Conservation (phyloP, 1,140 invertebrate species). For the Homarus americanus region DNA sequence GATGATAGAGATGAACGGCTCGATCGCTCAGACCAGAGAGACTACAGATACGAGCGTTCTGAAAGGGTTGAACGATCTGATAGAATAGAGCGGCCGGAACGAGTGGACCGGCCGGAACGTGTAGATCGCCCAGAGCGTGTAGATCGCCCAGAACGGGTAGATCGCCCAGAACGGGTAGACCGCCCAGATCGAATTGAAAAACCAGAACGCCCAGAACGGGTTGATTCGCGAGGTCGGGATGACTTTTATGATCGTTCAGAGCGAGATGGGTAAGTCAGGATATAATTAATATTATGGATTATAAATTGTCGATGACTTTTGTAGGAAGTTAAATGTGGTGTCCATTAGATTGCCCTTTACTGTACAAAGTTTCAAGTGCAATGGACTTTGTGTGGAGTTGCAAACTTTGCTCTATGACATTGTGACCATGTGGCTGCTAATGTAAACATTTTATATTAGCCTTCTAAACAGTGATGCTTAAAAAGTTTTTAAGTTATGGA, state of each 20-base stretch:
- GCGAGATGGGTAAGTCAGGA: slow-evolving; percentile 63
- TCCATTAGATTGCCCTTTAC: no score
- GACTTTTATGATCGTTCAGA: slow-evolving; percentile 61
- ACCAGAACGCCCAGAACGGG: slow-evolving; percentile 43
- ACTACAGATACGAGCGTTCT: slow-evolving; percentile 4
- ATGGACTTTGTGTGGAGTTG: no score
- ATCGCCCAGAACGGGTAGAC: slow-evolving; percentile 26
- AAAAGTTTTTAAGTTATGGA: no score
- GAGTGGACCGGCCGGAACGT: not conserved
- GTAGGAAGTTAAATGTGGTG: no score
- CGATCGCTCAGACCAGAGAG: slow-evolving; percentile 28
- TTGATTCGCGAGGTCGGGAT: slow-evolving; percentile 52
- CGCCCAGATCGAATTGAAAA: slow-evolving; percentile 42
- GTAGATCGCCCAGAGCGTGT: slow-evolving; percentile 27
- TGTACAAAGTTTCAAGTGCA: no score
- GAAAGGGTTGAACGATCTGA: not conserved
- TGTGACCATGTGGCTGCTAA: no score
- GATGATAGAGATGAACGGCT: slow-evolving; percentile 49
- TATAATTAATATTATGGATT: no score
- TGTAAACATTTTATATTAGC: no score
- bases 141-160: slow-evolving; percentile 15
- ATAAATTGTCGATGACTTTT: no score
- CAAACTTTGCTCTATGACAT: no score
- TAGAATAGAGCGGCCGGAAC: slow-evolving; percentile 25
- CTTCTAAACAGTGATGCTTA: no score